Conservation (phyloP, 2,113 vertebrate species). For the Corydoras sp. region DNA sequence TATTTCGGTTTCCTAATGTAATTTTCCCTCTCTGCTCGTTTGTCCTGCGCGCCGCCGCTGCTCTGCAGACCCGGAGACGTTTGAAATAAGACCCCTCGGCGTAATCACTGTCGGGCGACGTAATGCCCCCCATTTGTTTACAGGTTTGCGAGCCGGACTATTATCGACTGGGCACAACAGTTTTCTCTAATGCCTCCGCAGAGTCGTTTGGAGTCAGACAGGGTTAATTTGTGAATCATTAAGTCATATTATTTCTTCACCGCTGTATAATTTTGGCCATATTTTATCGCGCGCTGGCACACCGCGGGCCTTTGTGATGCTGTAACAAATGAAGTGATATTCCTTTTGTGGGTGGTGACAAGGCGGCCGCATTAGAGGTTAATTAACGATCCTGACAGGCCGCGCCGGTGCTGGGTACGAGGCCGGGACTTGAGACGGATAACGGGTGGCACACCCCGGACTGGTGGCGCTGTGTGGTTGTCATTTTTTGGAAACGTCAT, state of each 20-base stretch:
- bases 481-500: neutral
- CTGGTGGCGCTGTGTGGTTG: no score
- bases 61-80: constrained; percentile 30
- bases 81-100: constrained; percentile 31
- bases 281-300: constrained; percentile 55
- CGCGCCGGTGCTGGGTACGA: constrained; percentile 31
- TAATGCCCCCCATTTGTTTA: constrained; percentile 45
- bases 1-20: constrained; percentile 38
- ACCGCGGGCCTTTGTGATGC: constrained; percentile 56
- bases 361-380: constrained; percentile 57
- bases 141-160: constrained; percentile 42
- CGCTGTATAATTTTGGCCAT: constrained; percentile 44
- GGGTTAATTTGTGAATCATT: constrained; percentile 63
- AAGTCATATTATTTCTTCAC: constrained; percentile 62
- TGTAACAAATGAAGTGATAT: constrained; percentile 62
- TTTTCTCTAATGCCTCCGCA: constrained; percentile 38
- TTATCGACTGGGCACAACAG: constrained; percentile 48
- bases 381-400: constrained; percentile 58
- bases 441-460: neutral
- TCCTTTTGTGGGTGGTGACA: constrained; percentile 63
- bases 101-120: constrained; percentile 42
- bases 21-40: constrained; percentile 38
- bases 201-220: constrained; percentile 45
- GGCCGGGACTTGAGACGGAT: no score
- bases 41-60: constrained; percentile 18